phyloP scores from a whole-genome alignment of 2,113 vertebrate species.

The Clupea harengus region DNA sequence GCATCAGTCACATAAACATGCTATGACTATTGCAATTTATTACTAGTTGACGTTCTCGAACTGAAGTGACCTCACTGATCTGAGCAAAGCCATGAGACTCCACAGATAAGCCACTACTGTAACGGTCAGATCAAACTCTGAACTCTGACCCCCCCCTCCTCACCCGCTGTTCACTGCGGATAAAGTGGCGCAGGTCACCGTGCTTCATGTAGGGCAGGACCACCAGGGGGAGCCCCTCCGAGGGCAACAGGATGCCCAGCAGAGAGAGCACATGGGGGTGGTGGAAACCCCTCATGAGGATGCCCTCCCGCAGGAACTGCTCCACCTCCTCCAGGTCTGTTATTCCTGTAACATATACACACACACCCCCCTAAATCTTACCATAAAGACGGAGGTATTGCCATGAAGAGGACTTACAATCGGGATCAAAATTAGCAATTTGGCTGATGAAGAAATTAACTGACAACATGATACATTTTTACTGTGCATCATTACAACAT shows the following conservation, averaged over 20 bases:
- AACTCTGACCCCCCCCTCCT: slow-evolving; percentile 25
- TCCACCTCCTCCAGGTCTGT: slow-evolving; percentile 93
- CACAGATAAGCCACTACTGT: not conserved
- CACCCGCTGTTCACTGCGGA: slow-evolving; percentile 86
- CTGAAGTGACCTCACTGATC: not conserved
- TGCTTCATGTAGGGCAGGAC: slow-evolving; percentile 95
- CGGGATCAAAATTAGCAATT: not conserved
- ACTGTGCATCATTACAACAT: not conserved
- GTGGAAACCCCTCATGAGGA: slow-evolving; percentile 93
- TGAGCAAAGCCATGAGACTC: too few species aligned
- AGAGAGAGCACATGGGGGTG: slow-evolving; percentile 89
- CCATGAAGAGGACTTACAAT: not conserved
- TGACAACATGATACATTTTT: too few species aligned
- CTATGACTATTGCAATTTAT: not conserved
- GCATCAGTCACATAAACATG: not conserved
- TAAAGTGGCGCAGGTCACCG: slow-evolving; percentile 89
- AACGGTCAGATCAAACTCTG: not conserved
- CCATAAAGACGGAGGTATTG: too few species aligned
- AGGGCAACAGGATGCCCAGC: slow-evolving; percentile 85
- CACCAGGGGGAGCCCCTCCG: slow-evolving; percentile 84
- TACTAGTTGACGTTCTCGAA: not conserved
- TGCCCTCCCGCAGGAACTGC: slow-evolving; percentile 91
- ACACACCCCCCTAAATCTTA: not conserved
- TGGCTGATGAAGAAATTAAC: too few species aligned
- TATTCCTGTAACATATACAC: slow-evolving; percentile 74